Evolutionary conservation across 2,113 vertebrate species (phyloP).

Genomic region (Ancistrus triradiatus): DNA sequence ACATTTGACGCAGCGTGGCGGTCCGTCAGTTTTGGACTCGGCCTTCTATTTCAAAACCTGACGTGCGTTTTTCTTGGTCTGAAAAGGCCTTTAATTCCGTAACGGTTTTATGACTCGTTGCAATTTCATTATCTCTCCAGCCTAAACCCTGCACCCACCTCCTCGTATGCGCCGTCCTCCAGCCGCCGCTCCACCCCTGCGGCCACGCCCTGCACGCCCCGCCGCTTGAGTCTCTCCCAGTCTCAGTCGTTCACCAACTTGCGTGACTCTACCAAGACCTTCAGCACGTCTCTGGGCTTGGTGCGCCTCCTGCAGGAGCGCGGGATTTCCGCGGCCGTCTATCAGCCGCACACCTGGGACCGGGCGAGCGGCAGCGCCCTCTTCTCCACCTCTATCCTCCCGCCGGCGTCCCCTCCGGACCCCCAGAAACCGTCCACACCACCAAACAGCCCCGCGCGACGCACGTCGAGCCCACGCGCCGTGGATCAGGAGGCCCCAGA

Average conservation of each 20-base stretch:
- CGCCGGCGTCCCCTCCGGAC: conserved; percentile 70
- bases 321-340: conserved; percentile 93
- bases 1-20: too few relatives aligned
- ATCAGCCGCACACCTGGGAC: conserved; percentile 84
- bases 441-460: conserved; percentile 78
- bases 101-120: background rate
- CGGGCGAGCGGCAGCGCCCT: conserved; percentile 58
- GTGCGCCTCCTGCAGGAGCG: conserved; percentile 94
- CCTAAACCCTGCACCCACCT: conserved; percentile 79
- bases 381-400: conserved; percentile 68
- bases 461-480: conserved; percentile 8
- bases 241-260: conserved; percentile 96
- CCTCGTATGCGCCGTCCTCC: conserved; percentile 77
- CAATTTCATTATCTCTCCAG: conserved; percentile 56
- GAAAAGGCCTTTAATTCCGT: too few relatives aligned
- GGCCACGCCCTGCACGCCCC: conserved; percentile 84
- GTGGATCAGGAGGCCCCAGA: conserved; percentile 54
- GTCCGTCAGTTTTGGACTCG: too few relatives aligned
- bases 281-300: conserved; percentile 93
- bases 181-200: conserved; percentile 79
- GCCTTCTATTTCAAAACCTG: too few relatives aligned
- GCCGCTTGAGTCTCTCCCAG: conserved; percentile 86
- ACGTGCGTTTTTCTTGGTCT: too few relatives aligned
- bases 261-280: conserved; percentile 92
- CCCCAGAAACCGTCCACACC: conserved; percentile 79